Evolutionary conservation across 2,888 invertebrate genomes (phyloP).

Genomic region (Deladenus siricidicola): DNA sequence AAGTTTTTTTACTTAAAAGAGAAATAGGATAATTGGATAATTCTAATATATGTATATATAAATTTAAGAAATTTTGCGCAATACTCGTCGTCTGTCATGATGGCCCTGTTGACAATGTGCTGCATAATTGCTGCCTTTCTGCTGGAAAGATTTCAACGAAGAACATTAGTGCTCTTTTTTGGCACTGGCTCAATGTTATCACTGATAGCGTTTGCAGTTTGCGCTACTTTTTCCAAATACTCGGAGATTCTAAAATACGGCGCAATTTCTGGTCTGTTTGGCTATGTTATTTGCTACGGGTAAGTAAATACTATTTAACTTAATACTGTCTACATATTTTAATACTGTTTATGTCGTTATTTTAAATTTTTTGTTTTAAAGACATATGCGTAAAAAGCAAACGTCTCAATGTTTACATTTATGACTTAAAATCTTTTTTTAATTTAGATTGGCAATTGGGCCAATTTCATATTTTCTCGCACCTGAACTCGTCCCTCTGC

Average conservation of each 20-base stretch:
- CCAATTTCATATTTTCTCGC: constrained; percentile 44
- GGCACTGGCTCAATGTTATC: constrained; percentile 21
- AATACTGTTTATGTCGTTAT: constrained; percentile 5
- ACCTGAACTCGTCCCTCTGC: constrained; percentile 42
- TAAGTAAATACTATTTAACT: constrained; percentile 16
- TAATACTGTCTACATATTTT: too few relatives aligned
- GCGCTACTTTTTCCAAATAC: constrained; percentile 24
- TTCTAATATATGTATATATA: not conserved
- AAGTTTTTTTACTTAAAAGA: constrained; percentile 1
- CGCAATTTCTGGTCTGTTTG: constrained; percentile 34
- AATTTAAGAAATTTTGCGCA: constrained; percentile 26
- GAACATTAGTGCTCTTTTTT: constrained; percentile 25
- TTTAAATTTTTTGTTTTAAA: not conserved
- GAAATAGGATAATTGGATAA: not conserved
- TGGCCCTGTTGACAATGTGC: constrained; percentile 36
- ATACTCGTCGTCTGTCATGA: constrained; percentile 38
- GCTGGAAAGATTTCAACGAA: constrained; percentile 34
- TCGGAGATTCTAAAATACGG: constrained; percentile 27
- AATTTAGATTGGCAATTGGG: constrained; percentile 41
- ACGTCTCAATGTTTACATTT: not conserved
- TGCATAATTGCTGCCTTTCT: constrained; percentile 37
- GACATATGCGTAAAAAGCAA: not conserved
- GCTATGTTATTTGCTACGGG: constrained; percentile 41
- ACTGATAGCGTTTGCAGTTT: constrained; percentile 17
- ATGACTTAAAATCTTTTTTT: not conserved